Base-by-base conservation (phyloP, 1,140 invertebrate genomes). In the Nephotettix cincticeps region DNA sequence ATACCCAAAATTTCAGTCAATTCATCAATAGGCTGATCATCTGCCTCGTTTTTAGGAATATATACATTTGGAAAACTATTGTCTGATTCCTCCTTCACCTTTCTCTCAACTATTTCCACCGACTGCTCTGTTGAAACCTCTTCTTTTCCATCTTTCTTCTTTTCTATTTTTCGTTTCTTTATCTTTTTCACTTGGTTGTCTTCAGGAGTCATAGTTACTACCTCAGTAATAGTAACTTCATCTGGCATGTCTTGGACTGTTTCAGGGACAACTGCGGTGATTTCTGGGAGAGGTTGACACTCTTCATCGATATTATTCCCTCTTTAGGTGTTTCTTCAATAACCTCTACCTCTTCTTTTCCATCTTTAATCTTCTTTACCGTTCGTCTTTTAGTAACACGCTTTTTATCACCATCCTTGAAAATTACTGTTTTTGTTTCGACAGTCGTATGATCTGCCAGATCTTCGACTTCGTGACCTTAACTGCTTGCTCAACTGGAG, bases 381-480 rank as follows among this genome's bases (percentile, higher is more conserved):
- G 21, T 75, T 73, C 75, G 78, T 75, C 51, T 79, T 74, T 43
- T 71, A n/a, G 78, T 72, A 79, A 79, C 73, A 80, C 80, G 13
- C 81, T 82, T 6, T 77, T 74, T 45, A 73, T 70, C 78, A 74
- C 30, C 69, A 21, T 17, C 54, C 68, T 71, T 72, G 64, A n/a
- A 47, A 17, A 69, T 28, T 1, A 29, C 25, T 19, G 70, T 71
- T 67, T 71, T 65, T 40, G 73, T 51, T 23, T 69, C 81, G 75
- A n/a, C 76, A 54, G 69, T 36, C 69, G 68, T 73, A 21, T 67
- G 68, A 28, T 74, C 67, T 11, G 56, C 14, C 32, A 23, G 25
- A 2, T 43, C 56, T 43, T 27, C 25, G 0, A 63, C 56, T 36
- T 61, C 56, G 23, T 47, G 14, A 45, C 25, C 13, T 1, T 9